phyloP scores from a whole-genome alignment of 2,113 vertebrate species.

The Nothobranchius furzeri region DNA sequence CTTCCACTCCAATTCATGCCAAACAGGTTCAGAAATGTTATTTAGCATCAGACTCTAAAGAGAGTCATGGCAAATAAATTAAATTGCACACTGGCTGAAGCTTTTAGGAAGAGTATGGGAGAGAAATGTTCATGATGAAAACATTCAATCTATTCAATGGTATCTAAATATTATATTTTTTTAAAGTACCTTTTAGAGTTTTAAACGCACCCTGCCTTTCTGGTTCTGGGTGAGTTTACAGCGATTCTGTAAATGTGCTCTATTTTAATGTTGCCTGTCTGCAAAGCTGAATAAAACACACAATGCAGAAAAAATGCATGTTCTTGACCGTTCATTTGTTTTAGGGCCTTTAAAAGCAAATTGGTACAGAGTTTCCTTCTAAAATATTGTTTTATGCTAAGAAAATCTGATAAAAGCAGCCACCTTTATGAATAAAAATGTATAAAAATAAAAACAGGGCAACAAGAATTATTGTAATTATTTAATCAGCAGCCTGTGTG shows the following conservation, averaged over 20 bases:
- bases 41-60: slow-evolving; percentile 11
- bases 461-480: not conserved
- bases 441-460: too few relatives aligned
- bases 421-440: too few relatives aligned
- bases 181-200: not conserved
- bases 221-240: slow-evolving; percentile 1
- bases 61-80: not conserved
- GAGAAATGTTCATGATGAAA: not conserved
- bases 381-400: not conserved
- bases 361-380: not conserved
- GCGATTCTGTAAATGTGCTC: slow-evolving; percentile 5
- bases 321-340: slow-evolving; percentile 1
- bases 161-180: not conserved
- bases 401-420: too few relatives aligned
- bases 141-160: not conserved
- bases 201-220: not conserved
- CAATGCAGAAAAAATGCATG: not conserved
- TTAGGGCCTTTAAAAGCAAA: not conserved
- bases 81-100: not conserved
- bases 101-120: not conserved
- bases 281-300: slow-evolving; percentile 9
- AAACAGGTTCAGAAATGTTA: not conserved
- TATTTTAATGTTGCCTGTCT: not conserved
- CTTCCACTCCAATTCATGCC: too few relatives aligned
- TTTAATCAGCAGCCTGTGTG: slow-evolving; percentile 23